Evolutionary conservation across 2,888 invertebrate species (phyloP).

Genomic region (Serripes groenlandicus): DNA sequence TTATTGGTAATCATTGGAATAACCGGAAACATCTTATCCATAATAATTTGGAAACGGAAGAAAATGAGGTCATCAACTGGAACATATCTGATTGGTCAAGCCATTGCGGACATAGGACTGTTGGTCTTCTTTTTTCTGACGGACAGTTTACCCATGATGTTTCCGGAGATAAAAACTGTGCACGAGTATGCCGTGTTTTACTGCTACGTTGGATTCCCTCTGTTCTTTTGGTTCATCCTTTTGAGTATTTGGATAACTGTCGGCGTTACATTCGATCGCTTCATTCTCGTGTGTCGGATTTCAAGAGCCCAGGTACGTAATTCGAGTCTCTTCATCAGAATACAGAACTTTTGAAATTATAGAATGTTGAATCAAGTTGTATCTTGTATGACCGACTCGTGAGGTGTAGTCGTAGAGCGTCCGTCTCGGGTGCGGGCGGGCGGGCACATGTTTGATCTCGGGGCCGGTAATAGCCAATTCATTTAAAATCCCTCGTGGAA

Average conservation of each 20-base stretch:
- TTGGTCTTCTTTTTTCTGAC: constrained; percentile 72
- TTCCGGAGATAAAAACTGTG: constrained; percentile 55
- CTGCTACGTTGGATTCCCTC: constrained; percentile 76
- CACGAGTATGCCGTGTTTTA: constrained; percentile 72
- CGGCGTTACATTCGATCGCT: constrained; percentile 80
- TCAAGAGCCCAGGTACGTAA: constrained; percentile 73
- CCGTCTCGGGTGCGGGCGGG: too few relatives aligned
- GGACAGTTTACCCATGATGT: constrained; percentile 66
- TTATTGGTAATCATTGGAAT: constrained; percentile 73
- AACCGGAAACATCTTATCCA: constrained; percentile 75
- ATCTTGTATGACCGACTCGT: too few relatives aligned
- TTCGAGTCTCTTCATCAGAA: too few relatives aligned
- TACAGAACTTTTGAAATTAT: too few relatives aligned
- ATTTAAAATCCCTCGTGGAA: too few relatives aligned
- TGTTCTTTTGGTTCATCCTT: constrained; percentile 76
- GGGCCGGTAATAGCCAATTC: too few relatives aligned
- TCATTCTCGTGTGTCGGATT: constrained; percentile 80
- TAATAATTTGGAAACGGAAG: constrained; percentile 72
- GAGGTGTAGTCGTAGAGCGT: too few relatives aligned
- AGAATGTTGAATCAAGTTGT: too few relatives aligned
- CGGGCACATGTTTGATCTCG: too few relatives aligned
- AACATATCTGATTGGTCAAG: constrained; percentile 72
- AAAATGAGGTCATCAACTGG: constrained; percentile 72
- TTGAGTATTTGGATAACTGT: constrained; percentile 80
- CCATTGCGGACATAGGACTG: constrained; percentile 72